These are phyloP conservation scores for Elephantulus edwardii DNA, from an alignment of 2,113 vertebrate genomes.

Conservation along the genomic window DNA sequence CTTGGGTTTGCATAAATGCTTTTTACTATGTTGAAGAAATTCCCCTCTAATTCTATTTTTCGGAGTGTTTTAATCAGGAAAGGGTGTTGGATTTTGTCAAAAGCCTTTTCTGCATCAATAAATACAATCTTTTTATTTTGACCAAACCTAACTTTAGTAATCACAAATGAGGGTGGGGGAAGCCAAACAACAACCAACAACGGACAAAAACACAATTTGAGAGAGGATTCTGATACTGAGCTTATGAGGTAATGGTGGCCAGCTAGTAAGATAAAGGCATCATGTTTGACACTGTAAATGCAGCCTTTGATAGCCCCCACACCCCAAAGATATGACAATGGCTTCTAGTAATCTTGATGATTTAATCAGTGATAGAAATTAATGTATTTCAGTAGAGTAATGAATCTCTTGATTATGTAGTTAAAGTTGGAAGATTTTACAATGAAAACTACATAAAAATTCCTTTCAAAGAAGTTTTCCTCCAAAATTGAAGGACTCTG, in stretches of 20 bases:
- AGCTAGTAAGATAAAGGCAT: not conserved
- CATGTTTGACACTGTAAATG: not conserved
- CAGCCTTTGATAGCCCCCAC: too few species aligned
- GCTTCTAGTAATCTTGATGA: not conserved
- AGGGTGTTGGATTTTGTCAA: too few species aligned
- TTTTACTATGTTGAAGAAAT: too few species aligned
- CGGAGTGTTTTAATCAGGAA: too few species aligned
- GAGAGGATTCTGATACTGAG: not conserved
- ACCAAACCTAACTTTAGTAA: not conserved
- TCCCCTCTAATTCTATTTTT: too few species aligned
- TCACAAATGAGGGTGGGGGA: not conserved
- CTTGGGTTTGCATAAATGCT: too few species aligned
- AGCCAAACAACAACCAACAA: too few species aligned
- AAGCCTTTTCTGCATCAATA: too few species aligned
- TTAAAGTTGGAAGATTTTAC: not conserved
- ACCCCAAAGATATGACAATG: not conserved
- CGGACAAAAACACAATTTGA: not conserved
- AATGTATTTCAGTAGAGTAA: not conserved
- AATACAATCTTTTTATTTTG: not conserved
- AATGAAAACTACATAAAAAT: not conserved
- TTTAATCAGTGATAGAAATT: not conserved
- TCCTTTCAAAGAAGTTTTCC: not conserved
- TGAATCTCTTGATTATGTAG: not conserved
- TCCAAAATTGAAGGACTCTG: not conserved
- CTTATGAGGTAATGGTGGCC: not conserved